Evolutionary conservation across 2,113 vertebrate species (phyloP).

Genomic region (Pimephales promelas): DNA sequence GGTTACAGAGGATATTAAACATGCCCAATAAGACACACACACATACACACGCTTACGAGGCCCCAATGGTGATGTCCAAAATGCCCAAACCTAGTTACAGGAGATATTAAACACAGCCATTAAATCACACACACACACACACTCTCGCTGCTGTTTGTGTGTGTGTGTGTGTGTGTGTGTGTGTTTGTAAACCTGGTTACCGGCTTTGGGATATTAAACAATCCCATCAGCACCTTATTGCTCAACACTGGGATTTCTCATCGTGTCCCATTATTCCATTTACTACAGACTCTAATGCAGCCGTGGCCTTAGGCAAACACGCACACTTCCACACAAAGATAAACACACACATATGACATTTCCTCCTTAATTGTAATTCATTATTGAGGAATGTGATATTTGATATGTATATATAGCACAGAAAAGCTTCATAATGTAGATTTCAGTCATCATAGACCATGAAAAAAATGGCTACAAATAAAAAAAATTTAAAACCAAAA

Average conservation of each 20-base stretch:
- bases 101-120: conserved; percentile 61
- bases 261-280: conserved; percentile 99
- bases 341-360: conserved; percentile 36
- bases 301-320: conserved; percentile 82
- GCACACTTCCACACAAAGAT: conserved; percentile 47
- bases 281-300: conserved; percentile 85
- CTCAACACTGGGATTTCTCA: conserved; percentile 99
- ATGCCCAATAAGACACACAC: conserved; percentile 58
- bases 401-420: neutral
- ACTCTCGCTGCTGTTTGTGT: conserved; percentile 65
- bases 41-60: conserved; percentile 57
- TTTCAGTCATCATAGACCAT: too few relatives aligned
- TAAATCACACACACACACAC: conserved; percentile 47
- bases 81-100: conserved; percentile 75
- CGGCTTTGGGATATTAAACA: conserved; percentile 96
- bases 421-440: conserved; percentile 24
- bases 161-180: conserved; percentile 30
- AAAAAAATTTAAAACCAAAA: neutral
- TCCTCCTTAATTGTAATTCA: conserved; percentile 44
- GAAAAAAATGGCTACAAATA: neutral
- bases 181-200: conserved; percentile 82
- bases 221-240: conserved; percentile 99
- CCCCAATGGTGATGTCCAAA: conserved; percentile 92
- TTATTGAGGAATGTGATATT: conserved; percentile 41
- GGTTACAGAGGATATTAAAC: conserved; percentile 70